Base-by-base conservation (phyloP, 2,888 invertebrate genomes). In the Caenorhabditis drosophilae region DNA sequence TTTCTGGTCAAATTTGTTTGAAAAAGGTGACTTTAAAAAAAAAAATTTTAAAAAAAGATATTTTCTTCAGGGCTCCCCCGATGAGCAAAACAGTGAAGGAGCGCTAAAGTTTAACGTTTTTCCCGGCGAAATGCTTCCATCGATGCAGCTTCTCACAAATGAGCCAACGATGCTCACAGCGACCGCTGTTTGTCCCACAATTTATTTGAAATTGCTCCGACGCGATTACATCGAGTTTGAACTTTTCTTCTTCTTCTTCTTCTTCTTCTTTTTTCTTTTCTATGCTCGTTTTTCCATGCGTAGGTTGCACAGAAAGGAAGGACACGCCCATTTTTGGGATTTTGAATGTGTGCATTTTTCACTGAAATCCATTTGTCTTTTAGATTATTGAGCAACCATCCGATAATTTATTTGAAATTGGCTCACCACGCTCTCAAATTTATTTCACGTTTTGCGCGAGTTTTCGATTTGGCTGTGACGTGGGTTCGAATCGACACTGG, bases 401-500 rank as follows among this genome's bases (percentile, higher is more conserved):
- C 67, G n/a, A 46, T 50, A 4, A 61, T 67, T 15, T 67, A 67
- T 23, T 47, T 67, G 20, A 57, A 53, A 15, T 16, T 67, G 2
- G 61, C 67, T 15, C 46, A 40, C 35, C 53, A 56, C 18, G 61
- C 61, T 4, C 57, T 67, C 18, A 45, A 51, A 15, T 60, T 60
- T 45, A 49, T 58, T n/a, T 67, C 67, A 2, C 57, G 61, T 11
- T 67, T 67, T 38, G 67, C 61, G 2, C 12, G 62, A 20, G 58
- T 61, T 15, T 61, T 67, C 22, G 67, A 67, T 41, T 44, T 57
- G 16, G 67, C 61, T 0, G 56, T 61, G 16, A 31, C 41, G 20
- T 67, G 67, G 67, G 38, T 62, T 50, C 54, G 60, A 1, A 57
- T 67, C 18, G 67, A 67, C 11, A 58, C 60, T 1, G 67, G 67